Percentiles rank a stretch among this genome's conserved stretches.
Conservation (phyloP, 2,797 vertebrate species). For the Borostomias antarcticus region DNA sequence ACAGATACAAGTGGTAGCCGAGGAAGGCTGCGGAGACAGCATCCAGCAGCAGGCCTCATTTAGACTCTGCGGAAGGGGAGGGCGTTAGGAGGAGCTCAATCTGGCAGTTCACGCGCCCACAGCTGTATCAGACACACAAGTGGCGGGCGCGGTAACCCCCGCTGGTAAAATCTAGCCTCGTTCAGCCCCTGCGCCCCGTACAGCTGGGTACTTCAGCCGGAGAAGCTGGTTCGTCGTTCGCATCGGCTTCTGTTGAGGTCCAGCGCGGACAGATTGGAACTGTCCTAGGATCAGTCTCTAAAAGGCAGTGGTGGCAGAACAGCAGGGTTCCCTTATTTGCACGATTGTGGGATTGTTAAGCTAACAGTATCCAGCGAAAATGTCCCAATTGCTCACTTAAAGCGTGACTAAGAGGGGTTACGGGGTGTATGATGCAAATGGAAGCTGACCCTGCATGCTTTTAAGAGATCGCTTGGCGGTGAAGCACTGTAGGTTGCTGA, state of each 20-base stretch:
- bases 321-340: background rate
- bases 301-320: background rate
- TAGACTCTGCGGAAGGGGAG: background rate
- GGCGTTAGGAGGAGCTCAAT: too few species aligned
- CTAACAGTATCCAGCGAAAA: slow-evolving; percentile 45
- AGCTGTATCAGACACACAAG: background rate
- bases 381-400: slow-evolving; percentile 54
- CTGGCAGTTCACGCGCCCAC: background rate
- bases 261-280: background rate
- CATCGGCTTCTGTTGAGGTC: background rate
- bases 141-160: background rate
- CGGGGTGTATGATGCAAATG: slow-evolving; percentile 44
- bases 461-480: slow-evolving; percentile 45
- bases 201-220: background rate
- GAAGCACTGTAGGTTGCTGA: slow-evolving; percentile 42
- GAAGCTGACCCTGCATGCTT: slow-evolving; percentile 50
- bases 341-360: slow-evolving; percentile 13
- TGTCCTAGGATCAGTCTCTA: slow-evolving; percentile 15
- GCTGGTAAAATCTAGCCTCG: background rate
- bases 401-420: slow-evolving; percentile 64
- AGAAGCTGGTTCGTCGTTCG: too few species aligned
- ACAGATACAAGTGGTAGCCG: slow-evolving; percentile 42
- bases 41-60: background rate
- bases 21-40: slow-evolving; percentile 25
- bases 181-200: background rate